Evolutionary conservation across 2,888 invertebrate genomes (phyloP).

Genomic region (Arrhopalites spinosus): DNA sequence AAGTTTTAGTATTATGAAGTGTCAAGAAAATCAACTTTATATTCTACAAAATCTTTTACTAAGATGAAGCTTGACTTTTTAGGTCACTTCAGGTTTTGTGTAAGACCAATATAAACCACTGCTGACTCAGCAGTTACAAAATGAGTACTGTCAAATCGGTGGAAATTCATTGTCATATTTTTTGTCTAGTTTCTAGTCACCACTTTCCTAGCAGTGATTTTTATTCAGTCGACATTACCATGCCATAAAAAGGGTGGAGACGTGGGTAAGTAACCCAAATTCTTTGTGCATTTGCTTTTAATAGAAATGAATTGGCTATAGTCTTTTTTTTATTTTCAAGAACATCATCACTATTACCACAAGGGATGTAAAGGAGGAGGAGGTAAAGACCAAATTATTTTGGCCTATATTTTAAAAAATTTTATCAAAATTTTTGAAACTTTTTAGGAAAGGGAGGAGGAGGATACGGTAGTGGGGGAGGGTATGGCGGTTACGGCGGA

Average conservation of each 20-base stretch:
- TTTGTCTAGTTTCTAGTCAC: slow-evolving; percentile 30
- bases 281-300: not conserved
- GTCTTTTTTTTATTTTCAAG: not conserved
- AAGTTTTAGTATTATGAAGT: not conserved
- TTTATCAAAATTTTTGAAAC: not conserved
- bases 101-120: not conserved
- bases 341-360: slow-evolving; percentile 32
- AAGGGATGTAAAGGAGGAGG: slow-evolving; percentile 14
- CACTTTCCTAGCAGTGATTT: slow-evolving; percentile 17
- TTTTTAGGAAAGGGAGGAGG: slow-evolving; percentile 11
- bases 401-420: too few species aligned
- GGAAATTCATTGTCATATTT: not conserved
- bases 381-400: too few species aligned
- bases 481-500: slow-evolving; percentile 2
- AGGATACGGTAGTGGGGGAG: slow-evolving; percentile 17
- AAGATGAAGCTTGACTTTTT: slow-evolving; percentile 1
- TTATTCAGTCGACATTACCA: slow-evolving; percentile 11
- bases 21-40: not conserved
- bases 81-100: slow-evolving; percentile 4
- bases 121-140: not conserved
- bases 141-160: not conserved
- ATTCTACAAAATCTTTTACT: not conserved
- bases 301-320: not conserved
- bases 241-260: slow-evolving; percentile 27
- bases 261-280: not conserved